phyloP scores from a whole-genome alignment of 2,888 invertebrate genomes.

The Trissonchulus latispiculum region DNA sequence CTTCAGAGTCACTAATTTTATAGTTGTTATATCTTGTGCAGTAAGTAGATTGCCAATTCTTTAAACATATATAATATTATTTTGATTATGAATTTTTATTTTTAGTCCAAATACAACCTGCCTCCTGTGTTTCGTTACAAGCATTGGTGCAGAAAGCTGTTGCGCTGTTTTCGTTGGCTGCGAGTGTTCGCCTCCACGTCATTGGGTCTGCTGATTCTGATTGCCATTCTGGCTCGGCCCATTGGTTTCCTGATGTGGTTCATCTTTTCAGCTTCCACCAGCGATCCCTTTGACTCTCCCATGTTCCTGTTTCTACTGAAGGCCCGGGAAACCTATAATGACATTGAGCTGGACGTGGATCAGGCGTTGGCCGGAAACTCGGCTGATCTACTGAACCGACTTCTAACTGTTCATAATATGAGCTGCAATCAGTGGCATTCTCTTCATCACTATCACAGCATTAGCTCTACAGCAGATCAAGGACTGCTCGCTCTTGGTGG shows the following conservation, averaged over 20 bases:
- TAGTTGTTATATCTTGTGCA: too few relatives aligned
- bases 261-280: conserved; percentile 11
- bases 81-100: too few relatives aligned
- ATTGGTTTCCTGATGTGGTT: conserved; percentile 13
- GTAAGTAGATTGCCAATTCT: too few relatives aligned
- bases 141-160: background rate
- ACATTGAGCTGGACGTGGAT: conserved; percentile 10
- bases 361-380: background rate
- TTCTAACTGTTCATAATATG: background rate
- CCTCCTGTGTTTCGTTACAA: background rate
- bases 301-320: conserved; percentile 13
- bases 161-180: background rate
- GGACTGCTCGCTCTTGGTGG: background rate
- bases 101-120: background rate
- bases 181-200: background rate
- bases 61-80: too few relatives aligned
- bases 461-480: background rate
- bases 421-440: background rate
- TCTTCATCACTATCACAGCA: background rate
- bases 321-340: conserved; percentile 15
- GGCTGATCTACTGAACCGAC: background rate
- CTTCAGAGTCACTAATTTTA: too few relatives aligned
- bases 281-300: conserved; percentile 17
- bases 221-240: conserved; percentile 12
- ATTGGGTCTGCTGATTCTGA: background rate